Evolutionary conservation across 2,797 vertebrate species (phyloP), one percentile per base, ranked within the genome.

Genomic region (Pogoniulus pusillus): DNA sequence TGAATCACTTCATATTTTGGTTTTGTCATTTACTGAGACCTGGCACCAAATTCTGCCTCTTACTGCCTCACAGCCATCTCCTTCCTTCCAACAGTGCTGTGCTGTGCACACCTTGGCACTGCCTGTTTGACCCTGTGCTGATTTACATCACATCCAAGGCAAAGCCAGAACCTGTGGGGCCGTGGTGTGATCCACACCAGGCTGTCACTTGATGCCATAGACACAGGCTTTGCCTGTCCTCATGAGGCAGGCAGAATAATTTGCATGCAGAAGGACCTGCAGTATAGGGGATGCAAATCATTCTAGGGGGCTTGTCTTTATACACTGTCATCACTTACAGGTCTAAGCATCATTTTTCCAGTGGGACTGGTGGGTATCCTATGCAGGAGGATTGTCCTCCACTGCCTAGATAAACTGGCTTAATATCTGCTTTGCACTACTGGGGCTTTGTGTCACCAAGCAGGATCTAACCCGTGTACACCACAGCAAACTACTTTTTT

Each of bases 321-420:
- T 87, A 63, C 34, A 30, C 47, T 80, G 75, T 74, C 91, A 64
- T 59, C 75, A 39, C 29, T 64, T 62, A 54, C 58, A 55, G 85
- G 17, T 85, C 65, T 72, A 30, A 93, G 55, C 30, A 65, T 53
- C 13, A 2, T n/a, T 93, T 78, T 91, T 83, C 55, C 1, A 3
- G 59, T 51, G 76, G 81, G 26, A 35, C 34, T 81, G 59, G 15
- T 87, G 69, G 58, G 55, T 86, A 29, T 89, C 63, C 88, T 91
- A 19, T 92, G 85, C 82, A 93, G 73, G 63, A 78, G 88, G 63
- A 39, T 12, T 93, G 35, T 76, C 86, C 84, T 96, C 85, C 57
- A 29, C 64, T 73, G 76, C 64, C 76, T 83, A 35, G 82, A 82
- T 75, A 87, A 95, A 47, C 41, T 91, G 86, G 15, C 30, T 8